These are phyloP conservation scores for Drosophila nannoptera DNA, from an alignment of 1,140 invertebrate species.

Conservation along the genomic window DNA sequence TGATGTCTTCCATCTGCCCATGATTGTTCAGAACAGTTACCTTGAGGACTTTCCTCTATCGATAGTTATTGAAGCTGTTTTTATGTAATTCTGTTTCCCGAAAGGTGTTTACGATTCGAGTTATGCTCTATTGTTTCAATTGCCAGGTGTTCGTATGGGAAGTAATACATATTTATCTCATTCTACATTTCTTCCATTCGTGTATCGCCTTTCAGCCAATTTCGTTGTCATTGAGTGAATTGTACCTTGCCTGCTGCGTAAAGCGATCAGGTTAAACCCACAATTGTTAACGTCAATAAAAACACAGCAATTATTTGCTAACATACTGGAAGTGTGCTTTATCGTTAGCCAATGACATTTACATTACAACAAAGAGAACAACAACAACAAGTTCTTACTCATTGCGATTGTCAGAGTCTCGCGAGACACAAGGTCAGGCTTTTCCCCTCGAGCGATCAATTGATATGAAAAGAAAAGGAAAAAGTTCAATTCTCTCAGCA, in stretches of 20 bases:
- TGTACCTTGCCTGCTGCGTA: constrained; percentile 9
- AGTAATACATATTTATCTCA: neutral
- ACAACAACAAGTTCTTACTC: constrained; percentile 32
- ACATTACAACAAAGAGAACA: constrained; percentile 29
- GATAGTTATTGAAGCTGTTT: neutral
- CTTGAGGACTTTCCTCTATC: neutral
- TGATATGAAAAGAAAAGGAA: neutral
- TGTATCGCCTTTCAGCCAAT: constrained; percentile 22
- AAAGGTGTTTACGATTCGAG: neutral
- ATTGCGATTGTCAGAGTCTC: constrained; percentile 1
- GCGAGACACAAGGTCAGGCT: constrained; percentile 32
- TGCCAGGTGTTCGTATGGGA: constrained; percentile 10
- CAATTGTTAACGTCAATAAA: constrained; percentile 35
- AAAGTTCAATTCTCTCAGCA: too few relatives aligned
- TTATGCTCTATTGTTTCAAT: constrained; percentile 1
- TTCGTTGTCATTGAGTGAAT: constrained; percentile 2
- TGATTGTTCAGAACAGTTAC: too few relatives aligned
- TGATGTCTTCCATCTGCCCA: neutral
- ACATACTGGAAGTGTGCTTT: constrained; percentile 38
- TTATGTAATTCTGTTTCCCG: neutral
- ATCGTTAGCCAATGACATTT: constrained; percentile 43
- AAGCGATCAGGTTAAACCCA: constrained; percentile 45
- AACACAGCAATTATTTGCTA: constrained; percentile 22
- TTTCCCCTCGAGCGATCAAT: constrained; percentile 9
- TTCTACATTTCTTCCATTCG: constrained; percentile 5